Evolutionary conservation across 2,797 vertebrate species (phyloP).

Genomic region (Perodicticus potto): DNA sequence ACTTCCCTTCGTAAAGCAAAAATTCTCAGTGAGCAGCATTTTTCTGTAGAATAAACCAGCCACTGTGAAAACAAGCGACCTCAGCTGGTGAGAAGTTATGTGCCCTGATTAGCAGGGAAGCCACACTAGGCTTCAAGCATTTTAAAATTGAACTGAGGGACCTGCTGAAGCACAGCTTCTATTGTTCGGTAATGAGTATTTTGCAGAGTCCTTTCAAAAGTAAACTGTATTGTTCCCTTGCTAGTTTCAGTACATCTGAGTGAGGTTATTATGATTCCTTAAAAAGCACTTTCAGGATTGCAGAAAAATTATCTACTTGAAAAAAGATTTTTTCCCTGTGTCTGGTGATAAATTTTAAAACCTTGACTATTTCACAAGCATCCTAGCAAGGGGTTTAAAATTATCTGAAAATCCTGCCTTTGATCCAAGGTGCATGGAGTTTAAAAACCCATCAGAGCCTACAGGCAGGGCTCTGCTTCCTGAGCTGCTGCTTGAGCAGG

Average conservation of each 20-base stretch:
- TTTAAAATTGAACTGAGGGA: slow-evolving; percentile 56
- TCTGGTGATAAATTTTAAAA: slow-evolving; percentile 74
- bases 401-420: slow-evolving; percentile 74
- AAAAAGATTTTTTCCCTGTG: background rate
- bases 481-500: slow-evolving; percentile 58
- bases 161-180: slow-evolving; percentile 55
- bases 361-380: slow-evolving; percentile 61
- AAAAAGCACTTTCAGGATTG: slow-evolving; percentile 72
- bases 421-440: slow-evolving; percentile 68
- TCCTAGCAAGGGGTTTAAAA: slow-evolving; percentile 58
- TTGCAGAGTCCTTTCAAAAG: slow-evolving; percentile 76
- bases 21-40: slow-evolving; percentile 71
- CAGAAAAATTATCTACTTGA: slow-evolving; percentile 69
- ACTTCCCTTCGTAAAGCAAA: slow-evolving; percentile 63
- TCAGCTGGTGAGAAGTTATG: slow-evolving; percentile 52
- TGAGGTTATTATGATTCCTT: slow-evolving; percentile 75
- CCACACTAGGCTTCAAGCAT: slow-evolving; percentile 25
- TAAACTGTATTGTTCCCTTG: slow-evolving; percentile 74
- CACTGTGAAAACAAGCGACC: slow-evolving; percentile 60
- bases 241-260: slow-evolving; percentile 70
- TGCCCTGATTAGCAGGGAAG: slow-evolving; percentile 70
- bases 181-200: slow-evolving; percentile 75
- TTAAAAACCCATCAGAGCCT: slow-evolving; percentile 57
- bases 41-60: slow-evolving; percentile 57
- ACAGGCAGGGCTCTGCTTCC: slow-evolving; percentile 47